These are phyloP conservation scores for Drosophila lacteicornis DNA, from an alignment of 1,140 invertebrate species.

Conservation along the genomic window DNA sequence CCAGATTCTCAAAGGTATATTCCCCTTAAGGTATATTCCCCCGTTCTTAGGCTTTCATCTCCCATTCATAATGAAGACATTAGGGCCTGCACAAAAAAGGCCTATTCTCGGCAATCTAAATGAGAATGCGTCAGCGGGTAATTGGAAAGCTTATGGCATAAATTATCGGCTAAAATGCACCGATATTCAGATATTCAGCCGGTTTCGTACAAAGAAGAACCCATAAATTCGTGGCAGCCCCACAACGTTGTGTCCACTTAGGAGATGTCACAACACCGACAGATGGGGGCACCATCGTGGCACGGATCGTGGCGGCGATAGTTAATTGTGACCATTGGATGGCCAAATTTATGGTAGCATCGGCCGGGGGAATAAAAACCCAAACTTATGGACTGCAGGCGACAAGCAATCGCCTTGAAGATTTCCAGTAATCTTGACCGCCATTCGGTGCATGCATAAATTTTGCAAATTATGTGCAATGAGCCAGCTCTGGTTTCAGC, in stretches of 20 bases:
- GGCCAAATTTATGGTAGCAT: conserved; percentile 65
- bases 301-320: conserved; percentile 50
- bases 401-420: conserved; percentile 33
- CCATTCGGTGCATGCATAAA: conserved; percentile 64
- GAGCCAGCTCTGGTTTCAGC: conserved; percentile 27
- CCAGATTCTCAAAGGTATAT: not conserved
- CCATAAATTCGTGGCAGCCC: conserved; percentile 34
- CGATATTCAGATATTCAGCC: conserved; percentile 10
- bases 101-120: conserved; percentile 38
- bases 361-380: conserved; percentile 54
- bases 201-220: conserved; percentile 34
- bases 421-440: conserved; percentile 60
- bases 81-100: conserved; percentile 17
- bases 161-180: conserved; percentile 48
- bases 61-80: conserved; percentile 52
- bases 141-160: conserved; percentile 57
- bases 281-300: conserved; percentile 11
- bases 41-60: not conserved
- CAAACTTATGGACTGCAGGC: conserved; percentile 57
- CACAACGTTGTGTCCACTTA: conserved; percentile 47
- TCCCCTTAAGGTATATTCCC: not conserved
- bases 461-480: conserved; percentile 67
- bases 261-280: conserved; percentile 66
- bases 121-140: conserved; percentile 49
- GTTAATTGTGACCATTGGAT: conserved; percentile 70